Evolutionary conservation across 2,113 vertebrate genomes (phyloP), one percentile per base, ranked within the genome.

Genomic region (Connochaetes taurinus): DNA sequence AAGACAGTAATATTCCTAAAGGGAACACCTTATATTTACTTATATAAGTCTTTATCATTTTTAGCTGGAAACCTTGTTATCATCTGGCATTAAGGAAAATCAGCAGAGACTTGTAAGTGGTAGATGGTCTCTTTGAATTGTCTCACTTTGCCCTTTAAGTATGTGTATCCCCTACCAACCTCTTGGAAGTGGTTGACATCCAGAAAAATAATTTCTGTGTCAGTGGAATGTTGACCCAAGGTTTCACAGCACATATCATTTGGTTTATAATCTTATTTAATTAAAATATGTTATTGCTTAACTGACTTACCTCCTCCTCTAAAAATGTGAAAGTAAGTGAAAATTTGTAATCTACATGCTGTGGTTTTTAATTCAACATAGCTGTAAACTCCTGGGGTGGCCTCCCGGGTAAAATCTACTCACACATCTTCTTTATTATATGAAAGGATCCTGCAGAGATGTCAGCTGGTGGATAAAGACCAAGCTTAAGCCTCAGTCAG

Each of bases 381-480:
- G n/a, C 80, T 88, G 45, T 93, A 82, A 83, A 64, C 58, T 89
- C 84, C 55, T 71, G 5, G 45, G 17, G n/a, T 15, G 25, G 64
- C 76, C 90, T 87, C 82, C 85, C 50, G 83, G 85, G 92, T 89
- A 14, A 91, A 80, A 58, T 87, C 40, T 81, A 17, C 74, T 89
- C 76, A 91, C n/a, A 27, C 52, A 57, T 95, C 92, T 94, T 76
- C 87, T 94, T 90, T 94, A 76, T 97, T 91, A 43, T 45, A 21
- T 86, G 92, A 85, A 74, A 40, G 82, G 31, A 89, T 78, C 92
- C 92, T 93, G 82, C 2, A 1, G 86, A 60, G 94, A 81, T 95
- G 95, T 94, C 92, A 98, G 95, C 97, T 98, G 97, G 95, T 94
- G 17, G 64, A 76, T 96, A 94, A 92, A 91, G 84, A 87, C 84